Base-by-base conservation (phyloP, 2,888 invertebrate genomes). In the Actias luna region DNA sequence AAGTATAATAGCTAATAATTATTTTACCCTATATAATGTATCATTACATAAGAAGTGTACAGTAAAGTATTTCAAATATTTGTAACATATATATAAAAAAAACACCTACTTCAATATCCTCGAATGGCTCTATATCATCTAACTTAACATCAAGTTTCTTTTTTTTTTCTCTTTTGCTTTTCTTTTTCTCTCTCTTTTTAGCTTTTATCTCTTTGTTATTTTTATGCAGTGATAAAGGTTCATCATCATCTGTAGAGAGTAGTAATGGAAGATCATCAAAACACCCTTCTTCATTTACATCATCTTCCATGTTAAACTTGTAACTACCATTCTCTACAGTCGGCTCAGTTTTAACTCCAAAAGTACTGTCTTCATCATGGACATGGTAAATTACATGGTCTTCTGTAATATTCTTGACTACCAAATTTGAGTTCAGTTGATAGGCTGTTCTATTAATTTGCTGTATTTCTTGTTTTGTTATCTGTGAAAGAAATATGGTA, bases 171-270 rank as follows among this genome's bases (percentile, higher is more conserved):
- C 72, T 74, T 66, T 71, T 61, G 5, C 67, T 68, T 65, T 74
- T 77, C 58, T 73, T 79, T 63, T 74, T 77, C 52, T 69, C 70
- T 66, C 83, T 78, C 58, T 75, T 76, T 65, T 73, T 73, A 31
- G 64, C 65, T 55, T 76, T 79, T 63, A 79, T 82, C 25, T 76
- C 78, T 65, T 82, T 80, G 31, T 69, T 69, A 22, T 63, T 80
- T 63, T 87, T 87, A 63, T 83, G 85, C 8, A 82, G 36, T 0
- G 86, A 83, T 0, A 89, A 65, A 0, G 89, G 89, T 64, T 88
- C 87, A 69, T 90, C 83, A 66, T 85, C 87, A 69, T 83, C 85
- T 72, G 83, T 85, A 0, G 80, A 79, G 14, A 74, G 50, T 2
- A 63, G 64, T 7, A 65, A 63, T 27, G 66, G 65, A 1, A 69